phyloP scores from a whole-genome alignment of 2,888 invertebrate genomes.

The Lutraria lutraria region DNA sequence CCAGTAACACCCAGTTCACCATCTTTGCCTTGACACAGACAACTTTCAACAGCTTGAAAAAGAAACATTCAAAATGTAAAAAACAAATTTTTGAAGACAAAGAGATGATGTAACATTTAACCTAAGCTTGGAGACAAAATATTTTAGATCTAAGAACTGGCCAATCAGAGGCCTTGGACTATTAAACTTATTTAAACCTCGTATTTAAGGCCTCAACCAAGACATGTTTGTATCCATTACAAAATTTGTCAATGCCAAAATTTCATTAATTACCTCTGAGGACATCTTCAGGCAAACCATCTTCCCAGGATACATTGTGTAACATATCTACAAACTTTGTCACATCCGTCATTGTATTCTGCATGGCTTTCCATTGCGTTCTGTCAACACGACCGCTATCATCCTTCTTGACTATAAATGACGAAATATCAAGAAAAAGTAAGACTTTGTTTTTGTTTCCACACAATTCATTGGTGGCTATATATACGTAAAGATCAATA shows the following conservation, averaged over 20 bases:
- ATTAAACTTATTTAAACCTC: no score
- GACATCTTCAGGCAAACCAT: slow-evolving; percentile 85
- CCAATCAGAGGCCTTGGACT: no score
- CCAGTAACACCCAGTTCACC: slow-evolving; percentile 86
- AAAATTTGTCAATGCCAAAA: no score
- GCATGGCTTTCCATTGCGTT: slow-evolving; percentile 86
- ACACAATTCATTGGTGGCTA: background rate
- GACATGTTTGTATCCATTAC: no score
- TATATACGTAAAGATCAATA: no score
- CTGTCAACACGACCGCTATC: slow-evolving; percentile 82
- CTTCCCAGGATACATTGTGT: slow-evolving; percentile 87
- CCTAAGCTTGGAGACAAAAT: no score
- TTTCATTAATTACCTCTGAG: slow-evolving; percentile 77
- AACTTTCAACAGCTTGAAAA: slow-evolving; percentile 86
- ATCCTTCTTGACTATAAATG: slow-evolving; percentile 76
- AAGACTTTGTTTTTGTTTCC: background rate
- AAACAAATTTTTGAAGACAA: background rate
- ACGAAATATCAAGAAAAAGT: background rate
- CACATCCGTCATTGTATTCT: slow-evolving; percentile 85
- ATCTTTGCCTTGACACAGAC: slow-evolving; percentile 84
- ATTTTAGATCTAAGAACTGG: no score
- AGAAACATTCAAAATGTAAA: background rate
- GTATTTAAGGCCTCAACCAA: no score
- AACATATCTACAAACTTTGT: slow-evolving; percentile 87
- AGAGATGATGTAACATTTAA: no score